A percentile compares a stretch with the other conserved stretches of the same genome.
phyloP scores from a whole-genome alignment of 1,140 invertebrate genomes.

The Pinna nobilis region DNA sequence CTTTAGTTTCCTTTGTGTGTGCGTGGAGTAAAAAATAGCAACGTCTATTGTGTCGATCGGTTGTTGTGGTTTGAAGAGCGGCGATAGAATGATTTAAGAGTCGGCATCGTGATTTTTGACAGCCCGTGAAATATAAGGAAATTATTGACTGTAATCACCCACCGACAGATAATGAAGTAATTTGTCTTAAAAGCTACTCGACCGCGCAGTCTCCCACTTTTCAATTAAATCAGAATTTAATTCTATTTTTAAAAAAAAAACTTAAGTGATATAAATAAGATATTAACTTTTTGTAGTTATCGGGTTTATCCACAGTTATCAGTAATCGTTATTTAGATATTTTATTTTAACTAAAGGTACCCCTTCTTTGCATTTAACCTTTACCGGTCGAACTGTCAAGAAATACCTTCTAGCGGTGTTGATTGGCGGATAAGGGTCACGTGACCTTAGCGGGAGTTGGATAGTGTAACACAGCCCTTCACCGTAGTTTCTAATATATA shows the following conservation, averaged over 20 bases:
- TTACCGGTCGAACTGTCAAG: constrained; percentile 11
- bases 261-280: constrained; percentile 6
- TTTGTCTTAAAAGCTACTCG: background rate
- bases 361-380: constrained; percentile 11
- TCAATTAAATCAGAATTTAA: background rate
- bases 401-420: constrained; percentile 14
- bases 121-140: background rate
- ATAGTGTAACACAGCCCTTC: constrained; percentile 15
- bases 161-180: background rate
- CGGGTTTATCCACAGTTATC: no score
- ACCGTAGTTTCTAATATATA: constrained; percentile 15
- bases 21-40: no score
- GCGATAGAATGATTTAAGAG: constrained; percentile 12
- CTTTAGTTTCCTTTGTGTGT: no score
- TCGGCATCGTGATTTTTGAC: constrained; percentile 13
- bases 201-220: background rate
- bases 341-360: constrained; percentile 6
- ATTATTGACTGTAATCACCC: background rate
- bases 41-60: no score
- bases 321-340: no score
- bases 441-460: constrained; percentile 13
- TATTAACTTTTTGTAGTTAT: no score
- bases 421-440: constrained; percentile 8
- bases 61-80: no score
- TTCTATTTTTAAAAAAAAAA: constrained; percentile 14